Base-by-base conservation (phyloP, 2,113 vertebrate species). In the Sprattus sprattus region DNA sequence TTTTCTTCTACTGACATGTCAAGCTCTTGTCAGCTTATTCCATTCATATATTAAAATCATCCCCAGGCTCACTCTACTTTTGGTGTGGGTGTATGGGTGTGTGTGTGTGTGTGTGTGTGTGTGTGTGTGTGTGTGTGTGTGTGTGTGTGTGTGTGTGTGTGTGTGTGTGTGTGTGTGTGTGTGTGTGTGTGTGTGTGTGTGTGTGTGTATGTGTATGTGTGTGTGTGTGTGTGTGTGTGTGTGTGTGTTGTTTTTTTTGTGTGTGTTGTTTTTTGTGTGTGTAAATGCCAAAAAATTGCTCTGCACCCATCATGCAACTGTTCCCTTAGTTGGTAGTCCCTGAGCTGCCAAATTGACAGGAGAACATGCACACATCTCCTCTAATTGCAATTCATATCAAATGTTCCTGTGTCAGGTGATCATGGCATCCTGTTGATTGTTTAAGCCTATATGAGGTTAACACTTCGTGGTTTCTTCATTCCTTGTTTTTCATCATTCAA, bases 401-500 rank as follows among this genome's bases (percentile, higher is more conserved):
- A 39, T 39, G 10, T 39, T 16, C 28, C 15, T 5, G 11, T 78
- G 71, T 78, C 71, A 78, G 32, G 71, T 78, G 71, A 78, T 78
- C 15, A 9, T 78, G 71, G 39, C 71, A 78, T 78, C 25, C 32
- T 78, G 71, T 78, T 78, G 71, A 78, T 39, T 39, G 71, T 78
- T 16, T 60, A 18, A 60, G 20, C 28, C 71, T 78, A 39, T 39
- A 16, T 32, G 67, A 78, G 71, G 71, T 78, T 78, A 78, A 78
- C 71, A 39, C 71, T 78, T 39, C 28, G 28, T 78, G 13, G 18
- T 39, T 78, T 39, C 71, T 32, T 78, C 11, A 16, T 32, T 15
- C 71, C 25, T 78, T 71, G 71, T 39, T 78, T 78, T 78, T 78
- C 71, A 78, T 78, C 71, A 78, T 13, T 78, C 71, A 78, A 78